phyloP scores from a whole-genome alignment of 2,797 vertebrate species.

The Babyrousa celebensis region DNA sequence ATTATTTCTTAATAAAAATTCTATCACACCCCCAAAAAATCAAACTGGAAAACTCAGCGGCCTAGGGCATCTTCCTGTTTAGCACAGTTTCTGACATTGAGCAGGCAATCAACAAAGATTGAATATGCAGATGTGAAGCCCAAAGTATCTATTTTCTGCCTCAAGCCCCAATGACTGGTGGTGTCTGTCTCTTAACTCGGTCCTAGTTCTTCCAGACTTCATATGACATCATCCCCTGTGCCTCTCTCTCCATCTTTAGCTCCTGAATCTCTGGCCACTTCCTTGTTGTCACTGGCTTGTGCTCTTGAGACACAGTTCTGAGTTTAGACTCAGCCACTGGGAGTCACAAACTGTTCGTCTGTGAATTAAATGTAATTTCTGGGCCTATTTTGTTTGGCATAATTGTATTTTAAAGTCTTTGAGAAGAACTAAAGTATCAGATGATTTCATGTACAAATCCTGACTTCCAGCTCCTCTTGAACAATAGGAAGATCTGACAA shows the following conservation, averaged over 20 bases:
- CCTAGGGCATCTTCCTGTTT: not conserved
- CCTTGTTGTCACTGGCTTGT: not conserved
- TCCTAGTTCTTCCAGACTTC: not conserved
- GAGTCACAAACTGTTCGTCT: conserved; percentile 40
- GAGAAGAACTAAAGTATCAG: conserved; percentile 61
- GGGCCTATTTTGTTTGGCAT: conserved; percentile 43
- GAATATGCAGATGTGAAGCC: not conserved
- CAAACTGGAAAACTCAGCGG: not conserved
- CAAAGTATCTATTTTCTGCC: not conserved
- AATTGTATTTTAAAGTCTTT: conserved; percentile 61
- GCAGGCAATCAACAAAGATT: not conserved
- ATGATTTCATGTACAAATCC: conserved; percentile 61
- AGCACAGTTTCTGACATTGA: not conserved
- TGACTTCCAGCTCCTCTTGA: conserved; percentile 59
- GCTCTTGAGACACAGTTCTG: not conserved
- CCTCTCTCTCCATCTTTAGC: not conserved
- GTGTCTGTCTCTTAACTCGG: not conserved
- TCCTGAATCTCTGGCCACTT: not conserved
- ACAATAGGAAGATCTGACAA: conserved; percentile 3
- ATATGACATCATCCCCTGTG: not conserved
- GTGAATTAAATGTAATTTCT: conserved; percentile 35
- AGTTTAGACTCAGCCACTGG: not conserved
- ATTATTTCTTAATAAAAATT: conserved; percentile 48
- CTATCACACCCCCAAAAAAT: not conserved
- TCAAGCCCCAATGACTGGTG: not conserved